Percentiles rank a stretch among this genome's conserved stretches.
Conservation (phyloP, 2,797 vertebrate genomes). For the Hydrophis major region DNA sequence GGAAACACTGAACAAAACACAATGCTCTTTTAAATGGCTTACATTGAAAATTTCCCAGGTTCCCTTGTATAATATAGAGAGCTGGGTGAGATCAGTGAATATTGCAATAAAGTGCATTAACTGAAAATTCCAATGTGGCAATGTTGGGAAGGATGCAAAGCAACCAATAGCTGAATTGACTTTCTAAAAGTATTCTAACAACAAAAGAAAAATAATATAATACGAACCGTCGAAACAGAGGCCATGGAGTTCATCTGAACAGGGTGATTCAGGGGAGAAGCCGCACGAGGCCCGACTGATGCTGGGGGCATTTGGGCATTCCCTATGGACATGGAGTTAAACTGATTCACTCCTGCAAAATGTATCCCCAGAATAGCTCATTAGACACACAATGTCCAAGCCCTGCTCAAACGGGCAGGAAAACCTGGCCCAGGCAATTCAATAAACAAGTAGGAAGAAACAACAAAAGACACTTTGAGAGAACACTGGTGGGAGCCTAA, state of each 20-base stretch:
- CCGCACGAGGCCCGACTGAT: slow-evolving; percentile 86
- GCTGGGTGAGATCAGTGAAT: not conserved
- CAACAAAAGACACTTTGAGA: not conserved
- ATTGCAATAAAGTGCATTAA: not conserved
- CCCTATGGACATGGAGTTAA: slow-evolving; percentile 88
- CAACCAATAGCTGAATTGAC: not conserved
- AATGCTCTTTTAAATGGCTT: not conserved
- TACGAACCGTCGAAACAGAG: slow-evolving; percentile 86
- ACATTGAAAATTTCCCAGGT: slow-evolving; percentile 17
- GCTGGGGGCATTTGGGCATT: slow-evolving; percentile 88
- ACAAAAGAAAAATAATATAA: not conserved
- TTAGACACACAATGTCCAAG: slow-evolving; percentile 58
- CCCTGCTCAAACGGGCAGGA: not conserved
- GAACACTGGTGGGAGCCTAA: not conserved
- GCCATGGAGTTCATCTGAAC: slow-evolving; percentile 92
- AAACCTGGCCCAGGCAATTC: not conserved
- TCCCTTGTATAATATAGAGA: slow-evolving; percentile 20
- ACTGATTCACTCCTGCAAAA: slow-evolving; percentile 86
- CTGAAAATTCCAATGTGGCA: not conserved
- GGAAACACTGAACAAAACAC: not conserved
- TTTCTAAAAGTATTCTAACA: not conserved
- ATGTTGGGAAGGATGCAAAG: not conserved
- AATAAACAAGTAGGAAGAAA: not conserved
- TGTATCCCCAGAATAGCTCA: slow-evolving; percentile 63
- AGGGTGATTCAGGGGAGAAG: slow-evolving; percentile 92